Evolutionary conservation across 2,113 vertebrate genomes (phyloP).

Genomic region (Formicarius rufipectus): DNA sequence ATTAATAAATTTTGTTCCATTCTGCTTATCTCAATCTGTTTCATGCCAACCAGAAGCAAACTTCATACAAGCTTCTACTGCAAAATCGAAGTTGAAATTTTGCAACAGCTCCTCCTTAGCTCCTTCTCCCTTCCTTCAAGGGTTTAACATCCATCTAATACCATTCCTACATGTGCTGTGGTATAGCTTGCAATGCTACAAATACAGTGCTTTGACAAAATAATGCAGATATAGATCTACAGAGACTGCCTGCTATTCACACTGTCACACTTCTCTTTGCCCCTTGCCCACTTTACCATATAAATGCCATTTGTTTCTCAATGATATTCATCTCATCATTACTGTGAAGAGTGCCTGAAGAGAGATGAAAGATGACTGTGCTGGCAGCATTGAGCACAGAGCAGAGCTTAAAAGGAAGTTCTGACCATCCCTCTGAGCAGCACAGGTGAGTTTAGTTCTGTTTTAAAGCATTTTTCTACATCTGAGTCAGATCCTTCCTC

Average conservation of each 20-base stretch:
- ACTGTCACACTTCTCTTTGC: neutral
- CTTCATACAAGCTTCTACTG: neutral
- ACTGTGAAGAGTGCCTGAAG: neutral
- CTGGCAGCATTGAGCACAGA: neutral
- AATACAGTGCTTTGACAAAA: neutral
- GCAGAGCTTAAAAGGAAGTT: neutral
- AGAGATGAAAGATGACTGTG: neutral
- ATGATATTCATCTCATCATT: neutral
- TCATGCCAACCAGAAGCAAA: neutral
- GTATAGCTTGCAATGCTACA: neutral
- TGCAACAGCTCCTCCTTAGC: neutral
- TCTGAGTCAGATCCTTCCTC: neutral
- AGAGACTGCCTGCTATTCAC: neutral
- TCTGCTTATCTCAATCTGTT: neutral
- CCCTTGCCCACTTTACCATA: neutral
- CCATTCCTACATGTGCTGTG: neutral
- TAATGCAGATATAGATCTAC: fast-evolving
- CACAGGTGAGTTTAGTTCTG: neutral
- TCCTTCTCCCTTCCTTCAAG: neutral
- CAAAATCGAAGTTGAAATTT: neutral
- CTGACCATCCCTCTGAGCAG: neutral
- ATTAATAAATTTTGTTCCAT: neutral
- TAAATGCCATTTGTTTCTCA: neutral
- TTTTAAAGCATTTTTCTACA: neutral
- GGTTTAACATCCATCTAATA: neutral